Evolutionary conservation across 1,140 invertebrate species (phyloP).

Genomic region (Hypsibius dujardini): DNA sequence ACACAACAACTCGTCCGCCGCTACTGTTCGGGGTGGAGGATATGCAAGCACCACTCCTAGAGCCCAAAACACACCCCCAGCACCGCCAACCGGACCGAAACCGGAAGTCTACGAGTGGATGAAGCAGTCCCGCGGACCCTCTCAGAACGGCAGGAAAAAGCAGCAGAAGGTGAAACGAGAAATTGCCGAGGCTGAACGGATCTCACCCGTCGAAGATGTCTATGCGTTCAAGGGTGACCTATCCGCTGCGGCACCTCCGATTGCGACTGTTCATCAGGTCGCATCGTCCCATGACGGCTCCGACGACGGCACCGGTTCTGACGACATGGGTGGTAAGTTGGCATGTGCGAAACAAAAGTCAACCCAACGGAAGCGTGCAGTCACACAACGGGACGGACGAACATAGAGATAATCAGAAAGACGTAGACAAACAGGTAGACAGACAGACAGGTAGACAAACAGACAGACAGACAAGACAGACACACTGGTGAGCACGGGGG

Average conservation of each 20-base stretch:
- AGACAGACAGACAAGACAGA: too few relatives aligned
- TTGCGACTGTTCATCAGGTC: not conserved
- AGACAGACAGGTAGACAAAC: too few relatives aligned
- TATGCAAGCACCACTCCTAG: not conserved
- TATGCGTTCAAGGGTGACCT: slow-evolving; percentile 6
- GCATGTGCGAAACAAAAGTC: too few relatives aligned
- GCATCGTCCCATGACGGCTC: not conserved
- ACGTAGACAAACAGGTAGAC: too few relatives aligned
- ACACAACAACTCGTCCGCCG: too few relatives aligned
- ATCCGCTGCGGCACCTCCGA: not conserved
- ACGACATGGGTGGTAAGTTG: too few relatives aligned
- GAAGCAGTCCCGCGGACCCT: slow-evolving; percentile 3
- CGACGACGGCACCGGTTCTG: not conserved
- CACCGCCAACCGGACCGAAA: slow-evolving; percentile 1
- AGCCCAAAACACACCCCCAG: not conserved
- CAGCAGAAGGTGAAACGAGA: not conserved
- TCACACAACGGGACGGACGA: not conserved
- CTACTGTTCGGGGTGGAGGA: not conserved
- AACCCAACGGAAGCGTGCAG: not conserved
- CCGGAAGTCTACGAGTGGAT: slow-evolving; percentile 12
- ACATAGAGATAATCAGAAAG: not conserved
- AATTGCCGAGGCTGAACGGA: not conserved
- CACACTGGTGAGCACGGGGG: too few relatives aligned
- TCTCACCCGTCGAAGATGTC: not conserved
- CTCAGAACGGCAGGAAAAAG: not conserved